Base-by-base conservation (phyloP, 2,113 vertebrate genomes). In the Pica pica region DNA sequence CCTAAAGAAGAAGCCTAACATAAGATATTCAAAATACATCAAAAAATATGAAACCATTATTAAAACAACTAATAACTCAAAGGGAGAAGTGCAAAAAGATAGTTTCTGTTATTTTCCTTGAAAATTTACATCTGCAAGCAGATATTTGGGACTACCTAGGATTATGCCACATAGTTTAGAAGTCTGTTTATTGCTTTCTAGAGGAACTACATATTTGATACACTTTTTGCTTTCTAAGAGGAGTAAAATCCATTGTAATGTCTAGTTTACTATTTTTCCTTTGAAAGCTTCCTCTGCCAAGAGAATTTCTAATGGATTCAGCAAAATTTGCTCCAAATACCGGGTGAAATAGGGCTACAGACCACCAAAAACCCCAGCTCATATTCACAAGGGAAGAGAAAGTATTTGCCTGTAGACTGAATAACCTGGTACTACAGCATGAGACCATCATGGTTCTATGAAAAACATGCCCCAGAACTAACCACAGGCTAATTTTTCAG, bases 381-480 rank as follows among this genome's bases (percentile, higher is more conserved):
- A 24, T 20, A 44, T 41, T 90, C 30, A 18, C 33, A 41, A 60
- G 19, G 5, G 63, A 77, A 81, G 19, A 13, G 19, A 11, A 69
- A 77, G 6, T 21, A 28, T 83, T 70, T 9, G 7, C 11, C 17
- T 9, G 1, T 30, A 16, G 26, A n/a, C 35, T 8, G 16, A 60
- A 74, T 46, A 55, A 35, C 18, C 27, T 28, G 28, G 21, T 11
- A 26, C 14, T 57, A 35, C 21, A 64, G 41, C 21, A 24, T 0
- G 12, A 10, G 13, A 41, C 16, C 11, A 22, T 41, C 68, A 41
- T 0, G 0, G 17, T 35, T 39, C 27, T 44, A 16, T 14, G 33
- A 31, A 63, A 73, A 80, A 35, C 6, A 35, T 19, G 10, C 9
- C 55, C 28, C 33, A 11, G 37, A 21, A 86, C 21, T 53, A 84